Percentiles rank a stretch among this genome's conserved stretches.
phyloP scores from a whole-genome alignment of 2,888 invertebrate species.

The Spatulosminthurus flaviceps region DNA sequence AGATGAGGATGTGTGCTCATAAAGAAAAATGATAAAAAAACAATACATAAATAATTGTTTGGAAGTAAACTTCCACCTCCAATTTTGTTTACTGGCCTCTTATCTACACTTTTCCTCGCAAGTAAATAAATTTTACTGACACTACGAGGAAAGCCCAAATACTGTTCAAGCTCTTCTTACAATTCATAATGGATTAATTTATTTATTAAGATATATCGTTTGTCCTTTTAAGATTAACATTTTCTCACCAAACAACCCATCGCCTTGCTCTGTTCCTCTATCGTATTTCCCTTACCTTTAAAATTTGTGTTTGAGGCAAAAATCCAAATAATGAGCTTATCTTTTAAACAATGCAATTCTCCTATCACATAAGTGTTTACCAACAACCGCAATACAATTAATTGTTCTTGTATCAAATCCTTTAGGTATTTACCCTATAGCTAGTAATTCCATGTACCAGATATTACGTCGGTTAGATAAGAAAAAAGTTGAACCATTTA shows the following conservation, averaged over 20 bases:
- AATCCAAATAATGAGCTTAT: too few relatives aligned
- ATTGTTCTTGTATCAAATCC: too few relatives aligned
- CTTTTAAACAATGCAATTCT: too few relatives aligned
- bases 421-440: too few relatives aligned
- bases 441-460: too few relatives aligned
- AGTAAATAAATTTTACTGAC: constrained; percentile 43
- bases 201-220: constrained; percentile 40
- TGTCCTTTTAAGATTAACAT: constrained; percentile 24
- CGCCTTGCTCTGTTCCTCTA: too few relatives aligned
- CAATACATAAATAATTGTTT: constrained; percentile 41
- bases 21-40: constrained; percentile 23
- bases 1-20: not conserved
- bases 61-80: constrained; percentile 41
- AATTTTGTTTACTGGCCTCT: constrained; percentile 34
- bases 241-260: constrained; percentile 28
- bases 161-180: constrained; percentile 36
- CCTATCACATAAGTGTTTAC: too few relatives aligned
- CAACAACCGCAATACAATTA: too few relatives aligned
- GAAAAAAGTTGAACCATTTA: too few relatives aligned
- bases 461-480: too few relatives aligned
- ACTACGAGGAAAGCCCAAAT: constrained; percentile 46
- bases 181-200: constrained; percentile 32
- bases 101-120: constrained; percentile 24
- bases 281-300: too few relatives aligned
- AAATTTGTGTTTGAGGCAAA: too few relatives aligned